These are phyloP conservation scores for Nomada hirtipes DNA, from an alignment of 2,888 invertebrate genomes.

Conservation along the genomic window DNA sequence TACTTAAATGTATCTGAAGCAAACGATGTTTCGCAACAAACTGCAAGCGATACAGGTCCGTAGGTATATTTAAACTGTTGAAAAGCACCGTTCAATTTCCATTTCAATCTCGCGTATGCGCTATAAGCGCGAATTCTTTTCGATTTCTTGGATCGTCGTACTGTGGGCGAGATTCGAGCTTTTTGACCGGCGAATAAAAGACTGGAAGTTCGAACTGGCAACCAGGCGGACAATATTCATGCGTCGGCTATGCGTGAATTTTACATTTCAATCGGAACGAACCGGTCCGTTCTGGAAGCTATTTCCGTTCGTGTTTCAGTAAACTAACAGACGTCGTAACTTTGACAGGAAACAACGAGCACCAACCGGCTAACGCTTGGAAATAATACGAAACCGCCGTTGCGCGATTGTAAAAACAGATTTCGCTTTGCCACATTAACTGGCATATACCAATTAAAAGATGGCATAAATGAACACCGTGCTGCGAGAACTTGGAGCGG, in stretches of 20 bases:
- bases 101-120: neutral
- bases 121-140: neutral
- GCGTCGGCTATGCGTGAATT: conserved; percentile 43
- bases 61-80: neutral
- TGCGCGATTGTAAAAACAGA: neutral
- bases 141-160: conserved; percentile 15
- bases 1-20: no score
- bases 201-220: neutral
- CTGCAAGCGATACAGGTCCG: no score
- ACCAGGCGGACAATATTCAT: conserved; percentile 31
- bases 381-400: conserved; percentile 13
- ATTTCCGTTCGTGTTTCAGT: conserved; percentile 32
- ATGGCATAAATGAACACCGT: neutral
- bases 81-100: neutral
- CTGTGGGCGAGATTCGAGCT: neutral
- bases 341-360: conserved; percentile 11
- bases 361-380: neutral
- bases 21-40: no score
- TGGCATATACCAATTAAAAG: conserved; percentile 13
- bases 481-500: neutral
- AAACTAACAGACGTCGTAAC: conserved; percentile 39
- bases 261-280: conserved; percentile 55
- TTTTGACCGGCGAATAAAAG: conserved; percentile 6
- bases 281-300: conserved; percentile 1
- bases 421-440: neutral